Evolutionary conservation across 2,797 vertebrate genomes (phyloP), one percentile per base, ranked within the genome.

Genomic region (Megalops cyprinoides): DNA sequence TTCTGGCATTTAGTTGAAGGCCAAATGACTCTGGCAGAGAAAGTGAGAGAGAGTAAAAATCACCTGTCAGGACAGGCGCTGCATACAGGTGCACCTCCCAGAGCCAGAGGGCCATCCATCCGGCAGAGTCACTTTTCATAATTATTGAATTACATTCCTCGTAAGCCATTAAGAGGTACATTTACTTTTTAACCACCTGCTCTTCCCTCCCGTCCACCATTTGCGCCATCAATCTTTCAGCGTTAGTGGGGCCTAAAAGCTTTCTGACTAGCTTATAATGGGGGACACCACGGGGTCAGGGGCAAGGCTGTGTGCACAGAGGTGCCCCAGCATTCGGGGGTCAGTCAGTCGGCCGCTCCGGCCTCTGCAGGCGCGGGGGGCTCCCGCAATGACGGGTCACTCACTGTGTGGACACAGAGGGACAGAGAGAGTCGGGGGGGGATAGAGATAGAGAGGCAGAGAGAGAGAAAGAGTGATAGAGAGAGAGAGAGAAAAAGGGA

Each of bases 141-240:
- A 58, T 73, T 79, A 65, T 77, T 77, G 48, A 77, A 62, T 65
- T 77, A 81, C 23, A 55, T 55, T 65, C 65, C 69, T 69, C 51
- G 28, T 51, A 49, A 74, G 51, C 71, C 49, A 49, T 69, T 74
- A 76, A 74, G 20, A 56, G 49, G 65, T 60, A 46, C 42, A 77
- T 77, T 74, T 79, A 82, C 78, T 65, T 74, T 80, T 76, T 80
- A 79, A 81, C 76, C 85, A 84, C 82, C 85, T 84, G 85, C 85
- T 82, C 81, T 56, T 82, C 76, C 60, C 51, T 60, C 44, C 31
- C 42, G n/a, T 31, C 5, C 34, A 3, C 77, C 74, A 34, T 79
- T 56, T 79, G 42, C 48, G 48, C 58, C 79, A 74, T 83, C 75
- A 78, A 75, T 81, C 79, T 75, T 71, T 75, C 76, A 49, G 76